Percentiles rank a stretch among this genome's conserved stretches.
Evolutionary conservation across 2,113 vertebrate species (phyloP).

Genomic region (Saccopteryx leptura): DNA sequence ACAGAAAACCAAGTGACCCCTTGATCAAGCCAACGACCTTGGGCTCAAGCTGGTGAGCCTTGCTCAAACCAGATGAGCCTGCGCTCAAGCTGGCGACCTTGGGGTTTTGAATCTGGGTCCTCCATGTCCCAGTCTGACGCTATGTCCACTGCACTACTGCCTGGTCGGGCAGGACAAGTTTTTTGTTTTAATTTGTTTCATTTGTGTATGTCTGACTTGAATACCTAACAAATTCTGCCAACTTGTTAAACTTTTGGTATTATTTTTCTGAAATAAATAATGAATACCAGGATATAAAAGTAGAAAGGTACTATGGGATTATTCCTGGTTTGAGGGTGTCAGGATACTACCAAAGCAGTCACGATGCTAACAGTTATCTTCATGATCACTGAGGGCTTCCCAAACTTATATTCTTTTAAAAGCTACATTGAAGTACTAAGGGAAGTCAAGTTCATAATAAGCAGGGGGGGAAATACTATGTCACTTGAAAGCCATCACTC

Average conservation of each 20-base stretch:
- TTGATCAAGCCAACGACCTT: too few species aligned
- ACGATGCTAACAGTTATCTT: not conserved
- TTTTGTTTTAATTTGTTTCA: not conserved
- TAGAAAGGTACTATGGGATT: not conserved
- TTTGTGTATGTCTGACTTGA: not conserved
- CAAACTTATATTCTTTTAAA: not conserved
- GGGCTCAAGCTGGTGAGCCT: too few species aligned
- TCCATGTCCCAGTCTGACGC: too few species aligned
- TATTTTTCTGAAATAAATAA: conserved; percentile 6
- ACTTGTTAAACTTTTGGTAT: not conserved
- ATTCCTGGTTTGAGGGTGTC: not conserved
- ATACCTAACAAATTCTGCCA: not conserved
- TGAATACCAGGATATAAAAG: not conserved
- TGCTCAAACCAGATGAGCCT: too few species aligned
- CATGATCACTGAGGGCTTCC: not conserved
- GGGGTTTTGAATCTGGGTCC: too few species aligned
- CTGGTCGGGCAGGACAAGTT: not conserved
- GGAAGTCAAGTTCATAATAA: not conserved
- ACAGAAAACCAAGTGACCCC: too few species aligned
- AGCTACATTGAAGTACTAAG: not conserved
- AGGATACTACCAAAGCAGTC: not conserved
- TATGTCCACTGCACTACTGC: too few species aligned
- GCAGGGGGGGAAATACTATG: not conserved
- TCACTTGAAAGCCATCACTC: conserved; percentile 2
- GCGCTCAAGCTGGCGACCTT: too few species aligned